A percentile compares a stretch with the other conserved stretches of the same genome.
phyloP scores from a whole-genome alignment of 2,888 invertebrate species.

The Ochlodes sylvanus region DNA sequence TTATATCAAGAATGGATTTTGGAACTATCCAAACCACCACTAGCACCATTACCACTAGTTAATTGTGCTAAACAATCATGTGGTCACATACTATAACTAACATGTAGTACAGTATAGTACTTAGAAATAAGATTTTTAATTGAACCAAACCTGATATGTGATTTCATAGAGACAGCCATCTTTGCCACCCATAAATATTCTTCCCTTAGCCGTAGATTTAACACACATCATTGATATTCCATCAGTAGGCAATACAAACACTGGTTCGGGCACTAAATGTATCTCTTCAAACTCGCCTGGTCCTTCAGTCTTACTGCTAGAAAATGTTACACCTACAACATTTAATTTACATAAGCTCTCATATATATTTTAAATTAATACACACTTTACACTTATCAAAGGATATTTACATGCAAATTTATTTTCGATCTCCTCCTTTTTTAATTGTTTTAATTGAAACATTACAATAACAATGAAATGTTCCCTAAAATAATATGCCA shows the following conservation, averaged over 20 bases:
- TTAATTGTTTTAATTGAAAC: no score
- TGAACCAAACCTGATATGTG: constrained; percentile 90
- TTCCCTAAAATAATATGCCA: no score
- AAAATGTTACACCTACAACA: constrained; percentile 83
- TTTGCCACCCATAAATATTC: constrained; percentile 97
- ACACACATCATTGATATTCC: constrained; percentile 93
- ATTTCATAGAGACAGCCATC: constrained; percentile 98
- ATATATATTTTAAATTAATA: no score
- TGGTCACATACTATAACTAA: no score
- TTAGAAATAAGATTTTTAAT: background rate
- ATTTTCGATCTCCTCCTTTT: no score
- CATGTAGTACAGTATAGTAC: background rate
- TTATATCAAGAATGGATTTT: no score
- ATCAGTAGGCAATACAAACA: constrained; percentile 96
- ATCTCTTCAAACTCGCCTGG: constrained; percentile 88
- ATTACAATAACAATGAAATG: no score
- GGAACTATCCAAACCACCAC: no score
- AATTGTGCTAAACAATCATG: no score
- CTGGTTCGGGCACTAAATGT: constrained; percentile 97
- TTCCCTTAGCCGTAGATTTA: constrained; percentile 91
- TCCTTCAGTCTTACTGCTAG: constrained; percentile 72
- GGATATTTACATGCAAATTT: no score
- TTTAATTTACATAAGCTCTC: background rate
- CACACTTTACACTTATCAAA: no score
- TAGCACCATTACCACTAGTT: no score